Base-by-base conservation (phyloP, 2,113 vertebrate species). In the Apodemus speciosus region DNA sequence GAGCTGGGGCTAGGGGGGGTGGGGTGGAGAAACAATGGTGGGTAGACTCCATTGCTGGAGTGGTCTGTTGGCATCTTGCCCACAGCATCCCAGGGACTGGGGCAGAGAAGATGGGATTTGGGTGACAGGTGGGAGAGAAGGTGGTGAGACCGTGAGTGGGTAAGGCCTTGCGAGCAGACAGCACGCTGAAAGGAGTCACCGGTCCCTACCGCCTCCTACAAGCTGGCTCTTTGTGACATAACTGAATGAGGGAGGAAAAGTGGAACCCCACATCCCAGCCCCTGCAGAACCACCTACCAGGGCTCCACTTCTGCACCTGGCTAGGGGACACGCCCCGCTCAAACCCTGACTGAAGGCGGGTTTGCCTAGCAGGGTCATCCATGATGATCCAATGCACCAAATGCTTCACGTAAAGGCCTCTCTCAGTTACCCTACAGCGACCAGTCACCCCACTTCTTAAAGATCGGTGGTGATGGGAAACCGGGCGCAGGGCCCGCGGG, bases 201-300 rank as follows among this genome's bases (percentile, higher is more conserved):
- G 73, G 72, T 81, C 87, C 89, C 96, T 89, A 91, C 89, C 43
- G 84, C 91, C 87, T 68, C 91, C 96, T 68, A 87, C 91, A 96
- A 89, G 92, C 94, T 91, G 94, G 84, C 40, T 92, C 80, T 80
- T 84, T 25, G 85, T 89, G 95, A 94, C 91, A 94, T 83, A 94
- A 89, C 95, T 16, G 77, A 73, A 32, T 16, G 77, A 73, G n/a
- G 93, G 77, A 92, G 75, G 95, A 46, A 86, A 81, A 16, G 58
- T 85, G 73, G 96, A 91, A 95, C 93, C 71, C 85, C 91, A 66
- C 51, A 89, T 89, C 93, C 66, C 81, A 25, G 40, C 20, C 92
- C 81, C 91, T 53, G 90, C 91, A 94, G 92, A 97, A 89, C 92
- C 94, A 68, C 95, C 95, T 92, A 89, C 95, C 58, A 35, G 80